Evolutionary conservation across 2,888 invertebrate species (phyloP), one percentile per base, ranked within the genome.

Genomic region (Pterostichus niger): DNA sequence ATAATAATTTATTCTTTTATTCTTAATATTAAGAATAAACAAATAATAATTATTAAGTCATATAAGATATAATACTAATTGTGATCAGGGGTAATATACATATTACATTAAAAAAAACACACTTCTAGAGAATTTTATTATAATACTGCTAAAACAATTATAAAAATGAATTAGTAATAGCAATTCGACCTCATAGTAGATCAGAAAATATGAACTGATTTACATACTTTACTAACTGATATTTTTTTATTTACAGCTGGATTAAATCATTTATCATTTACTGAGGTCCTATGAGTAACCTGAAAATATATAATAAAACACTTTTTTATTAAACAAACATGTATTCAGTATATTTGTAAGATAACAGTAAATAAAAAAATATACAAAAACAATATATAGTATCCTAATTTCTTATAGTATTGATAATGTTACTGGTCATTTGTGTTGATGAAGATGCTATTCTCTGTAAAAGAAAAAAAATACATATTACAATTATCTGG

Each of bases 191-290:
- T 54, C 24, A 10, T 15, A 52, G n/a, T 59, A 31, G 24, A 24
- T 24, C 0, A 10, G 10, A 54, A 15, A 15, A 54, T 54, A 15
- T 15, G 2, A 15, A 54, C 0, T 13, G 11, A 49, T 13, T 54
- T 6, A 54, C 5, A 15, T 15, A 6, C 2, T 61, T 31, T 61
- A 31, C 61, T 80, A 40, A 75, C 24, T 35, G 6, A 61, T 84
- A 75, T 44, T 17, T 83, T 44, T 79, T 84, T 80, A 81, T 84
- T 35, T 85, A 85, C 84, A 86, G 86, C 85, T 86, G 46, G 86
- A 86, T 77, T 86, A 85, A 85, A 33, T 54, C 11, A 13, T 49
- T 11, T 54, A 78, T 68, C 7, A 40, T 46, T 31, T 84, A 54
- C 68, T 84, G 82, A 54, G 56, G 52, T 83, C 83, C 77, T 83